Conservation (phyloP, 2,888 invertebrate species). For the Drosophila formosana region DNA sequence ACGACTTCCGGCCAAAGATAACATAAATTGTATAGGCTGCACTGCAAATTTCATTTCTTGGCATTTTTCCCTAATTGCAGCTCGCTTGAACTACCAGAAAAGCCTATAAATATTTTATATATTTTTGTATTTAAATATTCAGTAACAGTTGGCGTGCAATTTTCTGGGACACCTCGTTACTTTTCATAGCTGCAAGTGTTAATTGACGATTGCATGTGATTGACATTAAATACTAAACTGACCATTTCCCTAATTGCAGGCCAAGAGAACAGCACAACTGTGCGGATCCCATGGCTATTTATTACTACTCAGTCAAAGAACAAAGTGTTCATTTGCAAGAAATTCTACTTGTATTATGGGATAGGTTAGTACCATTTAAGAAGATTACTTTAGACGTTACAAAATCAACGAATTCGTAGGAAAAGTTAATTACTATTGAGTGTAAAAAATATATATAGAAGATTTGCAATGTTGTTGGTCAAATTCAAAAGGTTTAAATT, state of each 20-base stretch:
- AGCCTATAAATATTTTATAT: neutral
- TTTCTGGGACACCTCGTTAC: neutral
- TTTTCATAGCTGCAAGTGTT: neutral
- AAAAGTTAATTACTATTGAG: too few species aligned
- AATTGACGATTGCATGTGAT: conserved; percentile 1
- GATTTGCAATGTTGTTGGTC: neutral
- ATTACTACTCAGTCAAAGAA: too few species aligned
- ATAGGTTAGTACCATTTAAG: too few species aligned
- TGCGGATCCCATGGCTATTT: neutral
- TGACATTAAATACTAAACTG: conserved; percentile 9
- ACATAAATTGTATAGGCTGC: neutral
- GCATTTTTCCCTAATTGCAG: neutral
- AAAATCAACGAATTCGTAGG: too few species aligned
- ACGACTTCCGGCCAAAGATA: neutral
- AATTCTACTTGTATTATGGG: too few species aligned
- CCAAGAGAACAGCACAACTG: neutral
- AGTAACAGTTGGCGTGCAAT: neutral
- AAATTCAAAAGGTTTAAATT: neutral
- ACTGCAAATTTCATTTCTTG: neutral
- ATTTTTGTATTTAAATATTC: neutral
- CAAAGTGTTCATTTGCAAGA: neutral
- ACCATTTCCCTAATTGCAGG: neutral
- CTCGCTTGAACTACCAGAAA: neutral
- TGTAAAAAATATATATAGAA: neutral
- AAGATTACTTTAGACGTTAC: too few species aligned